Evolutionary conservation across 2,888 invertebrate genomes (phyloP), one percentile per base, ranked within the genome.

Genomic region (Campopleginae sp.): DNA sequence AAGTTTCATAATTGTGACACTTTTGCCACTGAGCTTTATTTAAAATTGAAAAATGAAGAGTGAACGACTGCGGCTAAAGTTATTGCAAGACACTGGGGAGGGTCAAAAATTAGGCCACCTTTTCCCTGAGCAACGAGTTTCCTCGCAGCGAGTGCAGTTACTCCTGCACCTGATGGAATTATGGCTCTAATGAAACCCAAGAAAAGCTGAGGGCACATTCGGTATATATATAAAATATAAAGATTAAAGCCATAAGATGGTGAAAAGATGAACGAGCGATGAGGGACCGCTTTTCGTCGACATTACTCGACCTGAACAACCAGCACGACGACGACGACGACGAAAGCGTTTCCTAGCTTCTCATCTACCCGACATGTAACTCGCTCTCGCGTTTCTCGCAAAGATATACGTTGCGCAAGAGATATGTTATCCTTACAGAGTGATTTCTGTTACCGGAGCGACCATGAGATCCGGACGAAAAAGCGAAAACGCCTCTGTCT

Each of bases 241-340:
- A 44, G 70, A 17, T n/a, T 66, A 19, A 58, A 44, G 33, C 54
- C 31, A 79, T 78, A 19, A 74, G 48, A 79, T 31, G 44, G 66
- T 54, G 23, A 17, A 54, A 68, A 74, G 33, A 68, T 23, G 42
- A 83, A 63, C 72, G 38, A 17, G 42, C n/a, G 68, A 75, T 61
- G 81, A 81, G 27, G 68, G 75, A 81, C 75, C 81, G 68, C 61
- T 75, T 70, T 68, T 54, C 75, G 38, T 81, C 81, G 51, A 54
- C 31, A 44, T 58, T 75, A 17, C 10, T 38, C 72, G n/a, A 70
- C 70, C 54, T 23, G 5, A 54, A 31, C 19, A 19, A 70, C 70
- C 17, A 48, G 33, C 33, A 63, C 63, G 63, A 33, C 48, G 70
- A n/a, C 63, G 63, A 33, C 48, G 70, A n/a, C 38, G 54, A 68